A percentile compares a stretch with the other conserved stretches of the same genome.
Evolutionary conservation across 2,797 vertebrate species (phyloP).

Genomic region (Platyrinchus mystaceus): DNA sequence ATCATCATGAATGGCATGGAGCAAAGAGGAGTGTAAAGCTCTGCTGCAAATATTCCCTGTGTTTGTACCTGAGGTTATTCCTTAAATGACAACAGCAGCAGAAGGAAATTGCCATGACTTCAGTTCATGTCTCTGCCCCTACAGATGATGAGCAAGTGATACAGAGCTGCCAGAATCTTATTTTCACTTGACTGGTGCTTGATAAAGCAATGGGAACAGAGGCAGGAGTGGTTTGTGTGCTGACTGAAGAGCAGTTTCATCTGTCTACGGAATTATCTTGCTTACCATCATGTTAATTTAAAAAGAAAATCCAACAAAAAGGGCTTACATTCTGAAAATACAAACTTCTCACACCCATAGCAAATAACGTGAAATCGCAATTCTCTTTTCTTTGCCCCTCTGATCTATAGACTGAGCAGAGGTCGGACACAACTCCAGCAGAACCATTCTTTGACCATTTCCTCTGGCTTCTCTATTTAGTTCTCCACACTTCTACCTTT

Average conservation of each 20-base stretch:
- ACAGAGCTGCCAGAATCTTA: neutral
- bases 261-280: neutral
- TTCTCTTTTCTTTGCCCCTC: neutral
- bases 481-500: neutral
- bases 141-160: neutral
- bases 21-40: neutral
- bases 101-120: neutral
- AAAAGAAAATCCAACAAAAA: neutral
- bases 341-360: neutral
- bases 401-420: neutral
- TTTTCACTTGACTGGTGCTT: neutral
- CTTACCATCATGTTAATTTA: too few relatives aligned
- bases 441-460: neutral
- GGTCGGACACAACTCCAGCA: neutral
- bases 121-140: neutral
- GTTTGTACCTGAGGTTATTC: neutral
- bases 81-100: neutral
- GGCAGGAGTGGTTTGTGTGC: neutral
- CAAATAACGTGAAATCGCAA: neutral
- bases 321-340: fast-evolving
- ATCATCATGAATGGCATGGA: fast-evolving
- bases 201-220: neutral
- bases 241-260: neutral
- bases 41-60: neutral
- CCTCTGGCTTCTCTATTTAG: neutral